Percentiles rank a stretch among this genome's conserved stretches.
Conservation (phyloP, 2,797 vertebrate genomes). For the Eulemur mongoz region DNA sequence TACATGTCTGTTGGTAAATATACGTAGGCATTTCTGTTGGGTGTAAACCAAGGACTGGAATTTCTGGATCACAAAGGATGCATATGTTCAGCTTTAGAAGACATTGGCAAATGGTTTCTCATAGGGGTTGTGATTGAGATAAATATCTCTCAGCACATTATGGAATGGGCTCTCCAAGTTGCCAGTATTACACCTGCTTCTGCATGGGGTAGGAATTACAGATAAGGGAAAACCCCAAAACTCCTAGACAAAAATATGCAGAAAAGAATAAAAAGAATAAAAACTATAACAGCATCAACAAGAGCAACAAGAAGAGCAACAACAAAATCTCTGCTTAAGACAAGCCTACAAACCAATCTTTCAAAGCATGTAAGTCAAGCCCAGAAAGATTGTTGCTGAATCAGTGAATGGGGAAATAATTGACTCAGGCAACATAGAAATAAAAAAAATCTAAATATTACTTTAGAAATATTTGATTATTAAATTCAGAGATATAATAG, state of each 20-base stretch:
- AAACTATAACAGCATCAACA: background rate
- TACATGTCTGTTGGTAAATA: background rate
- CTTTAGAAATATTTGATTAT: background rate
- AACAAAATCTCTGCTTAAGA: background rate
- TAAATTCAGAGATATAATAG: background rate
- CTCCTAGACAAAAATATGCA: background rate
- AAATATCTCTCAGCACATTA: background rate
- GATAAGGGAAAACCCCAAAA: background rate
- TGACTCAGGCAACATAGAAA: background rate
- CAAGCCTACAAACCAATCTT: background rate
- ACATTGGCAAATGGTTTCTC: background rate
- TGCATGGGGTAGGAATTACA: background rate
- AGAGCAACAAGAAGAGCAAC: background rate
- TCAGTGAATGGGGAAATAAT: background rate
- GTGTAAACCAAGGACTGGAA: background rate
- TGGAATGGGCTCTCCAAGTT: background rate
- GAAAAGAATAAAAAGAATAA: background rate
- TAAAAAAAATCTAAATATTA: background rate
- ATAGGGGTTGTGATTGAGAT: background rate
- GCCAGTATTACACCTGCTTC: background rate
- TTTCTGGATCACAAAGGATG: background rate
- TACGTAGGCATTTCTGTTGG: background rate
- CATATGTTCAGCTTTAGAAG: background rate
- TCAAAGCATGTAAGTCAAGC: background rate
- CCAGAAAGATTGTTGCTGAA: background rate